phyloP scores from a whole-genome alignment of 2,797 vertebrate species.

The Miichthys miiuy region DNA sequence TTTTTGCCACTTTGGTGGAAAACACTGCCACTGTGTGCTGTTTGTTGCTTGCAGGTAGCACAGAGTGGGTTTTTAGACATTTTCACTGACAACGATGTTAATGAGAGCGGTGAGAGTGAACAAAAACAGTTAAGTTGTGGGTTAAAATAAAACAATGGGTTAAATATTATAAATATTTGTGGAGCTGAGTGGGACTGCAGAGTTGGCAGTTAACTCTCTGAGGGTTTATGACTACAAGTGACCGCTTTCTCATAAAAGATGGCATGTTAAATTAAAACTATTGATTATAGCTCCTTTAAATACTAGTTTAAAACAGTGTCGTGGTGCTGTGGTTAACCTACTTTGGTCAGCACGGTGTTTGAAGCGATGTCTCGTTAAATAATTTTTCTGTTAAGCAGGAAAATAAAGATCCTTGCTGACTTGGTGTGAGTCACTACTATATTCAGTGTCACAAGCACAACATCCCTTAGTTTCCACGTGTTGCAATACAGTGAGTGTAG shows the following conservation, averaged over 20 bases:
- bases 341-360: too few relatives aligned
- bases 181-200: background rate
- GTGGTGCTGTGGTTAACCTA: background rate
- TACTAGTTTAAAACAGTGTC: background rate
- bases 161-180: background rate
- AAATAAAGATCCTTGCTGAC: background rate
- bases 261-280: background rate
- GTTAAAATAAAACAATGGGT: background rate
- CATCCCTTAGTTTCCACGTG: background rate
- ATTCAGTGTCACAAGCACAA: background rate
- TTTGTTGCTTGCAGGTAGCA: background rate
- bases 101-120: background rate
- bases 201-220: background rate
- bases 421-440: background rate
- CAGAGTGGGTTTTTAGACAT: background rate
- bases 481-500: background rate
- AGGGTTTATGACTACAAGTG: too few relatives aligned
- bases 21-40: background rate
- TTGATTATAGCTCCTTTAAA: background rate
- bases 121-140: background rate
- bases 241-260: background rate
- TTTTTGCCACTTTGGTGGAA: background rate
- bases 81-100: background rate
- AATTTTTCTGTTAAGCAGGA: background rate
- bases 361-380: too few relatives aligned